Percentiles rank a stretch among this genome's conserved stretches.
These are phyloP conservation scores for Todiramphus chloris DNA, from an alignment of 2,113 vertebrate genomes.

Conservation along the genomic window DNA sequence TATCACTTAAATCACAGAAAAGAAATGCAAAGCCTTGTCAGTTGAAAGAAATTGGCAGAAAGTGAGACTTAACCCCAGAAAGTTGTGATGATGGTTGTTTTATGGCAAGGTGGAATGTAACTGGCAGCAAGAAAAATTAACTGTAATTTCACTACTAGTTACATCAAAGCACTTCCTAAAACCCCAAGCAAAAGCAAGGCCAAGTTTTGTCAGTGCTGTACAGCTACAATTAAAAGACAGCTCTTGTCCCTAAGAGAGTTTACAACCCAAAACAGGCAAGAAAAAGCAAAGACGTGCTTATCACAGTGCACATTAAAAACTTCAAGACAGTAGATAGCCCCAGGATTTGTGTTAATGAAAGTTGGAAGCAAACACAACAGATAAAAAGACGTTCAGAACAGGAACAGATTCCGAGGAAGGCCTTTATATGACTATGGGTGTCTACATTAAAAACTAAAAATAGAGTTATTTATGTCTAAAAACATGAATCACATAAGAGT, in stretches of 20 bases:
- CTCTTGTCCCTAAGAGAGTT: slow-evolving; percentile 32
- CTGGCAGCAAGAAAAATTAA: neutral
- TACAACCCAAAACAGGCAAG: neutral
- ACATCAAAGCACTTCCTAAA: slow-evolving; percentile 22
- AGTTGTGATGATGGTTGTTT: neutral
- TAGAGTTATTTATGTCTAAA: neutral
- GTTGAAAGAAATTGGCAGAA: neutral
- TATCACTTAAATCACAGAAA: neutral
- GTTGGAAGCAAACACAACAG: slow-evolving; percentile 10
- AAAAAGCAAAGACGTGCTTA: neutral
- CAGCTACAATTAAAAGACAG: slow-evolving; percentile 30
- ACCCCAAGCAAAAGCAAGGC: slow-evolving; percentile 18
- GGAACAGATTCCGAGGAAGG: neutral
- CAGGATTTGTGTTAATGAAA: slow-evolving; percentile 48
- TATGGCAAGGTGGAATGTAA: slow-evolving; percentile 18
- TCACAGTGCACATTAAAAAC: slow-evolving; percentile 26
- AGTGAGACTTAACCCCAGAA: neutral
- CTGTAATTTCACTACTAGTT: neutral
- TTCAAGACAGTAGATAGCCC: slow-evolving; percentile 42
- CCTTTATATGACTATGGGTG: neutral
- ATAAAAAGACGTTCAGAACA: neutral
- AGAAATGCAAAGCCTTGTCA: neutral
- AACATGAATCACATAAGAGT: neutral
- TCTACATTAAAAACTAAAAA: neutral
- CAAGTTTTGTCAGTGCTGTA: neutral